Base-by-base conservation (phyloP, 30 jellyfish, hydroid and myxozoan genomes). In the Nemopilema nomurai region DNA sequence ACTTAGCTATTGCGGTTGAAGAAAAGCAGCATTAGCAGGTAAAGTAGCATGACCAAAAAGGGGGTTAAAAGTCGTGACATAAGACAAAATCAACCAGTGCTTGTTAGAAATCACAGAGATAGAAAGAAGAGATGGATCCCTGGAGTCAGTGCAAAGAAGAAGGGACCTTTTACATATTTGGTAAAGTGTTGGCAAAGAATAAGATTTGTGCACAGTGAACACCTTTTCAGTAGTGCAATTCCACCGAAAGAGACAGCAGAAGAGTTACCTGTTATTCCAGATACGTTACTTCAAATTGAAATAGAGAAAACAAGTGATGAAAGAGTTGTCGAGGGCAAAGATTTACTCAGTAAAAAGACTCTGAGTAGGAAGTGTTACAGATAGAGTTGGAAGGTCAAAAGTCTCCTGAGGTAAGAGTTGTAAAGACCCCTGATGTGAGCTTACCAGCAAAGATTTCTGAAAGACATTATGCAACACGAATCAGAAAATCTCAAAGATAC, bases 21-120 rank as follows among this genome's bases (percentile, higher is more conserved):
- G 80, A 78, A 79, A 78, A 78, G 79, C 88, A 78, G 69, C 88
- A 78, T 78, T 79, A 78, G 69, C 88, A 78, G 79, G 28, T 78
- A 3, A 3, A 78, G 68, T 77, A 52, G 24, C 76, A 77, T 77
- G 87, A 77, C 76, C 52, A 51, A 26, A 52, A 77, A 63, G 87
- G 87, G 77, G 76, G n/a, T n/a, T 77, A 51, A 62, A 77, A 77
- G 87, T 51, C 87, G 87, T 51, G 87, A 77, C 28, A 51, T 51
- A 51, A 0, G 4, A 77, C 71, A 6, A 50, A 51, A 77, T 8
- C 87, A 77, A 77, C 28, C 76, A 77, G 87, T 26, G 67, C 83
- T 72, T 72, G 29, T 72, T 30, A 27, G 83, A 72, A 72, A 72
- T 77, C 76, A 77, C 87, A 77, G 87, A 77, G 87, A 77, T 77